phyloP scores from a whole-genome alignment of 1,140 invertebrate species.

The Carcinoscorpius rotundicauda region DNA sequence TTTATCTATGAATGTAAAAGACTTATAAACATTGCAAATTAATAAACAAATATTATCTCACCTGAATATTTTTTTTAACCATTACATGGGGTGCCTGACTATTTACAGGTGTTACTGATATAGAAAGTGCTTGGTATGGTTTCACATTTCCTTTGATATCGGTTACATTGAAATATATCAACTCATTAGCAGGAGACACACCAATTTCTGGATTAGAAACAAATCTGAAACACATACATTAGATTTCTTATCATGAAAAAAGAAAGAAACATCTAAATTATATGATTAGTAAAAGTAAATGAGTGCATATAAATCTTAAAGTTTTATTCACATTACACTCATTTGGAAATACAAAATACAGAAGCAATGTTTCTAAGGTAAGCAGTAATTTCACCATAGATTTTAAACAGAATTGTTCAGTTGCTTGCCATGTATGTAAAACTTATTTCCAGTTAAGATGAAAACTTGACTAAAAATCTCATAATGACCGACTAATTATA shows the following conservation, averaged over 20 bases:
- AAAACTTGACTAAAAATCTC: too few species aligned
- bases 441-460: too few species aligned
- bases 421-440: too few species aligned
- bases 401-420: neutral
- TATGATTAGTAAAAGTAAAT: neutral
- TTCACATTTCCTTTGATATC: constrained; percentile 14
- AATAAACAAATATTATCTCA: neutral
- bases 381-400: neutral
- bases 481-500: too few species aligned
- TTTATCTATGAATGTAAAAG: neutral
- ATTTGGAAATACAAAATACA: neutral
- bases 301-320: neutral
- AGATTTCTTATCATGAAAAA: neutral
- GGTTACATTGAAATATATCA: constrained; percentile 13
- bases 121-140: constrained; percentile 8
- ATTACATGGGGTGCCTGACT: constrained; percentile 11
- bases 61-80: constrained; percentile 12
- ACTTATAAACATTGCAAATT: neutral
- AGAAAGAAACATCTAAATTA: neutral
- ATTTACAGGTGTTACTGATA: constrained; percentile 11
- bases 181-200: constrained; percentile 7
- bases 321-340: neutral
- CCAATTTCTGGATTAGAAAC: constrained; percentile 9
- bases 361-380: neutral
- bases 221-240: constrained; percentile 3